Base-by-base conservation (phyloP, 2,888 invertebrate species). In the Tetragonisca angustula region DNA sequence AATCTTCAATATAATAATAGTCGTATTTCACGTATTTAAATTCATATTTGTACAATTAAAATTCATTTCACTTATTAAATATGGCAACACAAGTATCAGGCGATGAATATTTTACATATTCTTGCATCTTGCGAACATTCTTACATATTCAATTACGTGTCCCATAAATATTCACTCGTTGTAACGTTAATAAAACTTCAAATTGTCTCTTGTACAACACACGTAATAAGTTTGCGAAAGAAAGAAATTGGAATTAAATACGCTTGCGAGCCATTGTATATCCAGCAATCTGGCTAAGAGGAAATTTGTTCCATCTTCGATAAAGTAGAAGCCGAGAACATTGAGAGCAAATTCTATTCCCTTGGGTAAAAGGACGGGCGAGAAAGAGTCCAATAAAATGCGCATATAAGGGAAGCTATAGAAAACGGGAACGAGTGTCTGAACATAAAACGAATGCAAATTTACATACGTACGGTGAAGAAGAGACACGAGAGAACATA, bases 261-360 rank as follows among this genome's bases (percentile, higher is more conserved):
- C 0, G 13, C n/a, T 59, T n/a, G 56, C 24, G n/a, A 59, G 56
- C 56, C 56, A 36, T 43, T 43, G 24, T 49, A 49, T 27, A 72
- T 49, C 21, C 32, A 27, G 69, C 52, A 70, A 70, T 70, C 76
- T 62, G 62, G 32, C 6, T 21, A 32, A 52, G 52, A 9, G 70
- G 36, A 43, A 73, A 62, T 59, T 81, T 52, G 74, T 43, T 49
- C 59, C 64, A 52, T 59, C 68, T 21, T n/a, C 69, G 69, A 36
- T 32, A 36, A 65, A 70, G 59, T 65, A 50, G 64, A 43, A n/a
- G 27, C 27, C n/a, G 27, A 50, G 64, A 74, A 70, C 69, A 80
- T 81, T 70, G 81, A 69, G 69, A 74, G 70, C 50, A 70, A 80
- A 77, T 77, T 80, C 68, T 62, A 62, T 79, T 79, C 54, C 62